Percentiles rank a stretch among this genome's conserved stretches.
These are phyloP conservation scores for Mizuhopecten yessoensis DNA, from an alignment of 1,140 invertebrate genomes.

Conservation along the genomic window DNA sequence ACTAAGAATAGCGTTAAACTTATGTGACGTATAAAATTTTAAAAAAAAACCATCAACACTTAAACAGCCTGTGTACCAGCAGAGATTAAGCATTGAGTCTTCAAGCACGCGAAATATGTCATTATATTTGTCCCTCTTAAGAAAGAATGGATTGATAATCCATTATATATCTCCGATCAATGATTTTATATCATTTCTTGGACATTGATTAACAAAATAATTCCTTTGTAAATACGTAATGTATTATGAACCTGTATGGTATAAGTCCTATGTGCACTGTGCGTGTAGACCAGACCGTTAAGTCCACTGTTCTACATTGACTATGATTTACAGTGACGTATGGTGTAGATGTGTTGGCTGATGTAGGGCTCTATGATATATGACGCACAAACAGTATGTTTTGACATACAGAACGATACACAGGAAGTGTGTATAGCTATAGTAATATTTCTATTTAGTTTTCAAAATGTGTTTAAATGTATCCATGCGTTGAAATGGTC, in stretches of 20 bases:
- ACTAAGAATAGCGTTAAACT: no score
- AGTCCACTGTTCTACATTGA: background rate
- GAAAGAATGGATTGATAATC: background rate
- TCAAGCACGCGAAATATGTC: background rate
- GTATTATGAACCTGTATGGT: background rate
- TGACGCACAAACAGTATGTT: no score
- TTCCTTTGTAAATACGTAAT: background rate
- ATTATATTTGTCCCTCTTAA: background rate
- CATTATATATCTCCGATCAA: background rate
- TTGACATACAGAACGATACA: no score
- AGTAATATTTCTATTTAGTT: no score
- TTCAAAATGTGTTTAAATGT: no score
- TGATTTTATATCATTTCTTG: background rate
- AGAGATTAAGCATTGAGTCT: background rate
- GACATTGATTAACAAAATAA: background rate
- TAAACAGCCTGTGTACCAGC: no score
- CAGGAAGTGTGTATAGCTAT: no score
- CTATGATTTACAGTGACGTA: background rate
- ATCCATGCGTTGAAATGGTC: no score
- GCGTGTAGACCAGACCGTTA: background rate
- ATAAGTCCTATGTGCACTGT: background rate
- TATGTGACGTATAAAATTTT: no score
- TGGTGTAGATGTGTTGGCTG: background rate
- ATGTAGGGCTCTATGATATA: no score
- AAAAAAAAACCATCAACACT: no score